Evolutionary conservation across 2,797 vertebrate species (phyloP).

Genomic region (Acanthurus tractus): DNA sequence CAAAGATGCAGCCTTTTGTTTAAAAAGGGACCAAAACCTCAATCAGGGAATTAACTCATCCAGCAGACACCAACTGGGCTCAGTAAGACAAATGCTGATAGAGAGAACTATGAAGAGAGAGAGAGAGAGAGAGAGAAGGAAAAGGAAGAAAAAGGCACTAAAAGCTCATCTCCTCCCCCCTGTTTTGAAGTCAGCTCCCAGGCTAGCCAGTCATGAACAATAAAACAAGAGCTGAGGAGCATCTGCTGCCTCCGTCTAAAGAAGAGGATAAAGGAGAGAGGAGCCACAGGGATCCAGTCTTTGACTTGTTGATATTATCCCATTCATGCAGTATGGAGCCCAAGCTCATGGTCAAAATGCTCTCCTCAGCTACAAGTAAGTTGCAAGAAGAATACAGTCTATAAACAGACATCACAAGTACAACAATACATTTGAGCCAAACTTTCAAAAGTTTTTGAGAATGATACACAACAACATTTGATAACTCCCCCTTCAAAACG

Average conservation of each 20-base stretch:
- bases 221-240: constrained; percentile 75
- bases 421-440: background rate
- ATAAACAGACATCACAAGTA: constrained; percentile 7
- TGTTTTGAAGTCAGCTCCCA: constrained; percentile 68
- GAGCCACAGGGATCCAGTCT: constrained; percentile 67
- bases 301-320: constrained; percentile 72
- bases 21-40: constrained; percentile 66
- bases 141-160: constrained; percentile 42
- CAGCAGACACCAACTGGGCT: constrained; percentile 73
- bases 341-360: constrained; percentile 57
- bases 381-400: background rate
- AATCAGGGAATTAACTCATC: constrained; percentile 79
- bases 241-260: constrained; percentile 78
- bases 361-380: constrained; percentile 13
- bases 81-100: constrained; percentile 55
- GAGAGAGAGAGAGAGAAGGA: constrained; percentile 43
- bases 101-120: constrained; percentile 29
- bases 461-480: constrained; percentile 7
- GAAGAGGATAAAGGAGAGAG: constrained; percentile 65
- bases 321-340: constrained; percentile 35
- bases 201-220: constrained; percentile 69
- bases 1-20: constrained; percentile 81
- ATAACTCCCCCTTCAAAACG: background rate
- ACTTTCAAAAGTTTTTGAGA: constrained; percentile 1
- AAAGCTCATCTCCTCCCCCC: constrained; percentile 65